Conservation (phyloP, 2,888 invertebrate species). For the Cynaeus angustus region DNA sequence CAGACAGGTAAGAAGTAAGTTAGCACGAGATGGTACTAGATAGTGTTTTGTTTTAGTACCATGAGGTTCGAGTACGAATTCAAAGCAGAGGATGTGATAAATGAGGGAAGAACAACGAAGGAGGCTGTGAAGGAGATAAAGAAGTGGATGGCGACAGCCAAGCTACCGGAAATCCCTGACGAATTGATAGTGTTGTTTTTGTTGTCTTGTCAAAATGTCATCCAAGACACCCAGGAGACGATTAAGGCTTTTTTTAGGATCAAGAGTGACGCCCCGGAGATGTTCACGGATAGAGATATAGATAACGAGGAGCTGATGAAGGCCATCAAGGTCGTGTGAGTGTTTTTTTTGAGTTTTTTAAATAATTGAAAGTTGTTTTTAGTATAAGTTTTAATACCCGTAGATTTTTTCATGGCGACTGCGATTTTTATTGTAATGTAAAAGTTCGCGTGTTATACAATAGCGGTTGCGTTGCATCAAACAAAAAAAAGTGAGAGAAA, state of each 20-base stretch:
- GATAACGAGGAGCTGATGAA: constrained; percentile 42
- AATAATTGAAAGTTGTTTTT: too few relatives aligned
- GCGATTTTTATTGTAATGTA: too few relatives aligned
- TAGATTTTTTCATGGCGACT: too few relatives aligned
- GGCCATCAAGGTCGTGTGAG: constrained; percentile 50
- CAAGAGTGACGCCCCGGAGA: constrained; percentile 47
- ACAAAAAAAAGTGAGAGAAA: too few relatives aligned
- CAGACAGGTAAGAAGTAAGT: too few relatives aligned
- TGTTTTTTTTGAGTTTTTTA: constrained; percentile 10
- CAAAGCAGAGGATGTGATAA: constrained; percentile 35
- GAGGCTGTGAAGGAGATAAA: constrained; percentile 43
- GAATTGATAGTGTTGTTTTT: constrained; percentile 49
- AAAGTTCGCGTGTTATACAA: too few relatives aligned
- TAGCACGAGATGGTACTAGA: too few relatives aligned
- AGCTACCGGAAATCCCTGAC: constrained; percentile 47
- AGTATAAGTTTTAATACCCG: too few relatives aligned
- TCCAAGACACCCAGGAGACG: constrained; percentile 45
- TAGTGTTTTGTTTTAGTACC: constrained; percentile 21
- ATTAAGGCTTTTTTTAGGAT: constrained; percentile 42
- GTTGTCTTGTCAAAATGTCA: constrained; percentile 47
- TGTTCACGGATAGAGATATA: constrained; percentile 50
- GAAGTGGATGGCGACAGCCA: constrained; percentile 41
- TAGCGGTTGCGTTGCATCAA: too few relatives aligned
- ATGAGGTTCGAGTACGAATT: constrained; percentile 31
- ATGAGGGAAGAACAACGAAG: constrained; percentile 40